Evolutionary conservation across 2,113 vertebrate species (phyloP).

Genomic region (Thalassarche chlororhynchos): DNA sequence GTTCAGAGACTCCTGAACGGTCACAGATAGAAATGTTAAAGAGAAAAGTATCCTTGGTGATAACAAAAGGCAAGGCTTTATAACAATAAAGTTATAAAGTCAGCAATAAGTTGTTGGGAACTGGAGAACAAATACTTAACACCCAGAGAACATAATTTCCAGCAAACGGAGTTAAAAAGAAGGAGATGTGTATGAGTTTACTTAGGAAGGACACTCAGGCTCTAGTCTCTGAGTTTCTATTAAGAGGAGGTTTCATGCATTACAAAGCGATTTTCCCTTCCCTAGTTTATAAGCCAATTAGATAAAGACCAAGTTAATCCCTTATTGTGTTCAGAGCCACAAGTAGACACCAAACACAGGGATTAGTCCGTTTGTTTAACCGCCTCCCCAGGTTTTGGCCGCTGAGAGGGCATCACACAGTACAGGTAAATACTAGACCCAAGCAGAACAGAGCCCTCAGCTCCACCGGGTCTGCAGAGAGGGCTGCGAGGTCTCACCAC

Average conservation of each 20-base stretch:
- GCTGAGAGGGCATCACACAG: fast-evolving
- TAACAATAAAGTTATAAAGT: no score
- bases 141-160: not conserved
- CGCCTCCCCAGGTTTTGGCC: not conserved
- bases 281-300: conserved; percentile 61
- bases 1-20: not conserved
- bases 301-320: conserved; percentile 63
- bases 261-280: conserved; percentile 49
- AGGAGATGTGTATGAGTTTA: not conserved
- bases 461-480: not conserved
- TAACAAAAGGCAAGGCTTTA: not conserved
- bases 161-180: not conserved
- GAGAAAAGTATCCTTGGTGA: not conserved
- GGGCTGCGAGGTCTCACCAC: not conserved
- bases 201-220: not conserved
- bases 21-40: fast-evolving
- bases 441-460: fast-evolving
- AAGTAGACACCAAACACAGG: conserved; percentile 34
- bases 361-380: not conserved
- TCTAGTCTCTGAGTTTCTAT: not conserved
- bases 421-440: fast-evolving
- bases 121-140: not conserved
- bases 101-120: not conserved
- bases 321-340: conserved; percentile 3
- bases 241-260: conserved; percentile 35